Evolutionary conservation across 1,140 invertebrate genomes (phyloP).

Genomic region (Augochlora pura): DNA sequence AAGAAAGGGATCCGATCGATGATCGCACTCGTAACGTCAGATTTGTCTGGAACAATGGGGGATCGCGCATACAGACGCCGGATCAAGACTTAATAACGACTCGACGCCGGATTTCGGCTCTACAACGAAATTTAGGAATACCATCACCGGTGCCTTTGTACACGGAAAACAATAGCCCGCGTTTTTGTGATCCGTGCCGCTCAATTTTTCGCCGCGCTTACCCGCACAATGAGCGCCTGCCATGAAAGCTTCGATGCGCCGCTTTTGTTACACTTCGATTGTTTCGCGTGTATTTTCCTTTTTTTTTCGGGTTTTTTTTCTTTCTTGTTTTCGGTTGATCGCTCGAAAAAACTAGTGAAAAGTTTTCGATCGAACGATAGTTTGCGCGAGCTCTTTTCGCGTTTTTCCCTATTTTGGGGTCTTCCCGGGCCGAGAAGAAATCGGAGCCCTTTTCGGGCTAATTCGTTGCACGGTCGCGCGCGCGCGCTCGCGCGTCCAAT

Average conservation of each 20-base stretch:
- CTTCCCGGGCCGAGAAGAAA: neutral
- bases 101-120: conserved; percentile 55
- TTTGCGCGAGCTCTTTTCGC: neutral
- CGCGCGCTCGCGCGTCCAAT: neutral
- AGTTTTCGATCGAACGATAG: neutral
- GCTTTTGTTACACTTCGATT: conserved; percentile 37
- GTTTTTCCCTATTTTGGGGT: neutral
- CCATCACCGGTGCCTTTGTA: conserved; percentile 26
- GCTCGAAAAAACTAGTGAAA: too few species aligned
- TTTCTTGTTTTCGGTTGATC: neutral
- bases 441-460: neutral
- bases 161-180: conserved; percentile 37
- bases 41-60: conserved; percentile 73
- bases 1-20: conserved; percentile 71
- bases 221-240: conserved; percentile 9
- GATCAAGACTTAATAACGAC: conserved; percentile 75
- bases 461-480: neutral
- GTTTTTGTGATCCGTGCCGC: conserved; percentile 33
- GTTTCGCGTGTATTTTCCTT: conserved; percentile 15
- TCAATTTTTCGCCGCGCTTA: conserved; percentile 30
- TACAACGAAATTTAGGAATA: conserved; percentile 56
- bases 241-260: conserved; percentile 13
- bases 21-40: conserved; percentile 74
- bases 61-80: conserved; percentile 50
- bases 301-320: neutral